Evolutionary conservation across 2,113 vertebrate genomes (phyloP).

Genomic region (Gorsachius goisagi): DNA sequence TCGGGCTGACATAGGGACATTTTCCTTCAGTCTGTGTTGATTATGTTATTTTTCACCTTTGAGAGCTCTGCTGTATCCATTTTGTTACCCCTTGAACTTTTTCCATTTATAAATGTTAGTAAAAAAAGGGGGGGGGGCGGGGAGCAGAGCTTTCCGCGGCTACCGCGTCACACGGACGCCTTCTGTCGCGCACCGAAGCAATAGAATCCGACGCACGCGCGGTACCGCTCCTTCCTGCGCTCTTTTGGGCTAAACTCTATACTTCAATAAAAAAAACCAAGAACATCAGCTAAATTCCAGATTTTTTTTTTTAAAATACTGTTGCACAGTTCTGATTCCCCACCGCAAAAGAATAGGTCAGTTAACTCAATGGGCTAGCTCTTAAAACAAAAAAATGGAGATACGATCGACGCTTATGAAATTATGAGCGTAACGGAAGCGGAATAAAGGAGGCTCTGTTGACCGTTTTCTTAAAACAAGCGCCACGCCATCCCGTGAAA

Average conservation of each 20-base stretch:
- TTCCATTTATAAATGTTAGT: neutral
- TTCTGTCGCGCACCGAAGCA: neutral
- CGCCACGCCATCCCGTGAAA: neutral
- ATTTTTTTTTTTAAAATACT: neutral
- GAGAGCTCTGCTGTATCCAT: neutral
- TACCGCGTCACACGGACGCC: neutral
- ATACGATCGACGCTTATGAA: neutral
- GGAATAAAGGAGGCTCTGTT: neutral
- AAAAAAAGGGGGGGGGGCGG: rapidly evolving
- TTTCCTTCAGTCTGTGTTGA: neutral
- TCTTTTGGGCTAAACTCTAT: neutral
- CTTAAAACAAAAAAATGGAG: neutral
- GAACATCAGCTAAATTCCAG: neutral
- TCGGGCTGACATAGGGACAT: neutral
- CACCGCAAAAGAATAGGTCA: neutral
- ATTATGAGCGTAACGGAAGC: neutral
- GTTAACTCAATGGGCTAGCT: neutral
- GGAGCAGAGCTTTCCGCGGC: neutral
- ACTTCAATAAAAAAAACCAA: neutral
- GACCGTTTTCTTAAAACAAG: neutral
- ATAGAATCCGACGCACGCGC: neutral
- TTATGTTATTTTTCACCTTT: neutral
- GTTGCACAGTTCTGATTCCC: neutral
- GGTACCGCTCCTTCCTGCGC: neutral
- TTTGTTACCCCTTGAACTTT: neutral